Conservation (phyloP, 2,113 vertebrate species). For the Paramormyrops kingsleyae region DNA sequence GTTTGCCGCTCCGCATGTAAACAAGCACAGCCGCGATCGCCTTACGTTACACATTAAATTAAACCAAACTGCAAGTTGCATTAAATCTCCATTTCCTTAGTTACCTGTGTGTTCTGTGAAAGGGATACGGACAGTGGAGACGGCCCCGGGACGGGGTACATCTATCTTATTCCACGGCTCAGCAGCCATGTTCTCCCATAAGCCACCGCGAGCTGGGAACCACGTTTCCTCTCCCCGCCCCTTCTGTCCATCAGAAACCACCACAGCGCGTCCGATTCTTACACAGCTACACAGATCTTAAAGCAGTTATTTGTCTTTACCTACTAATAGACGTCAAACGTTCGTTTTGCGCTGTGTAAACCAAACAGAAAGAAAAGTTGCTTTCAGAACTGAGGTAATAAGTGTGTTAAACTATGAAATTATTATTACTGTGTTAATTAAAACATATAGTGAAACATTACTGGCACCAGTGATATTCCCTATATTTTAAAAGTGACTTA, state of each 20-base stretch:
- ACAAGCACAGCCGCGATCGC: background rate
- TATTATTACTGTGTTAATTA: background rate
- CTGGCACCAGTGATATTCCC: background rate
- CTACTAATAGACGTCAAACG: background rate
- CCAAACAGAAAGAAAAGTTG: background rate
- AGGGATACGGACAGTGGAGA: slow-evolving; percentile 22
- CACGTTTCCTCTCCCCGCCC: background rate
- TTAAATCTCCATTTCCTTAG: background rate
- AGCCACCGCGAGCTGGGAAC: background rate
- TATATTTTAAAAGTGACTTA: background rate
- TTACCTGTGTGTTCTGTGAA: slow-evolving; percentile 32
- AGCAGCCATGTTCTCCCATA: slow-evolving; percentile 34
- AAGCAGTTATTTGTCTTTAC: background rate
- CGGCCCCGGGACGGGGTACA: slow-evolving; percentile 34
- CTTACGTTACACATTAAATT: background rate
- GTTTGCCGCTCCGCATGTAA: background rate
- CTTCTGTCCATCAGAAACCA: background rate
- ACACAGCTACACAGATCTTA: background rate
- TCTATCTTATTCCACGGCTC: slow-evolving; percentile 46
- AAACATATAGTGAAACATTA: background rate
- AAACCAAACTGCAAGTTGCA: background rate
- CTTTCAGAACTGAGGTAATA: background rate
- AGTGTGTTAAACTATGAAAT: background rate
- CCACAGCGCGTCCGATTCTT: background rate
- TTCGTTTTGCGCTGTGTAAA: background rate